Conservation (phyloP, 2,888 invertebrate genomes). For the Entomobrya proxima region DNA sequence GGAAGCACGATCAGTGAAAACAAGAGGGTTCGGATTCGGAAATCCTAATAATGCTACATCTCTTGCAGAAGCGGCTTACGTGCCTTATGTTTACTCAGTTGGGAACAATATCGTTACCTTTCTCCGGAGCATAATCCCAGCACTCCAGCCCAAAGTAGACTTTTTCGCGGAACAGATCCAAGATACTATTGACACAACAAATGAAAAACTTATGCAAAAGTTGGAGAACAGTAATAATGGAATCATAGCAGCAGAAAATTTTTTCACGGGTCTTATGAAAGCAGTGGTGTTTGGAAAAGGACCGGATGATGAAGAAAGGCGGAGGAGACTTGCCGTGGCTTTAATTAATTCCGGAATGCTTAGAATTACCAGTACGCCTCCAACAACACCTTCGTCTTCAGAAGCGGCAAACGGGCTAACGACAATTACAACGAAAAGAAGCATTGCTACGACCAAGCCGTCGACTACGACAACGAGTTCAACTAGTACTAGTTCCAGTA, state of each 20-base stretch:
- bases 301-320: constrained; percentile 46
- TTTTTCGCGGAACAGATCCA: constrained; percentile 68
- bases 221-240: constrained; percentile 67
- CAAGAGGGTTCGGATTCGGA: constrained; percentile 5
- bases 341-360: constrained; percentile 55
- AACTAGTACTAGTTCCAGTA: not conserved
- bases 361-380: not conserved
- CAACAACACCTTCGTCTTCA: not conserved
- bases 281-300: constrained; percentile 59
- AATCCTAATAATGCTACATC: constrained; percentile 35
- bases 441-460: not conserved
- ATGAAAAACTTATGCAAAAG: constrained; percentile 62
- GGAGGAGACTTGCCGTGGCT: constrained; percentile 36
- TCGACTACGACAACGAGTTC: not conserved
- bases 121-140: constrained; percentile 53
- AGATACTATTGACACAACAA: constrained; percentile 56
- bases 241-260: constrained; percentile 61
- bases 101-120: constrained; percentile 49
- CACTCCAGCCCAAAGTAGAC: constrained; percentile 67
- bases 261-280: constrained; percentile 59
- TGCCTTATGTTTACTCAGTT: constrained; percentile 46
- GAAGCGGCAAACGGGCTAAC: not conserved
- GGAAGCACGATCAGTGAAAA: constrained; percentile 43
- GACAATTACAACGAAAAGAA: not conserved
- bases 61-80: constrained; percentile 60